Percentiles rank a stretch among this genome's conserved stretches.
Conservation (phyloP, 2,888 invertebrate genomes). For the Lithophane ornitopus region DNA sequence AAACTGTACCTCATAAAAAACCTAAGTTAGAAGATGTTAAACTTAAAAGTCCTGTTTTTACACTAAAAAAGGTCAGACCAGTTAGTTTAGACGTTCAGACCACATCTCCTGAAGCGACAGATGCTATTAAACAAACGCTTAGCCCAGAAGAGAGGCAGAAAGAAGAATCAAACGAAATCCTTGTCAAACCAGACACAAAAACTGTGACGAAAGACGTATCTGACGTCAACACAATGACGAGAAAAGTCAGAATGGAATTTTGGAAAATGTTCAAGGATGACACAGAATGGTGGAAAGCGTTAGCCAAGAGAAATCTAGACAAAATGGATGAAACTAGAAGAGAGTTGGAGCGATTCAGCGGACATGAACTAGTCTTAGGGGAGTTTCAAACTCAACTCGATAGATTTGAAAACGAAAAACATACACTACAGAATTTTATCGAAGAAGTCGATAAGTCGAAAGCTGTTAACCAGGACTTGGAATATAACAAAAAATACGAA, state of each 20-base stretch:
- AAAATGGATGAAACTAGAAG: constrained; percentile 87
- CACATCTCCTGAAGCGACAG: constrained; percentile 62
- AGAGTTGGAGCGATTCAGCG: constrained; percentile 87
- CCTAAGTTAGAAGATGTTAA: constrained; percentile 72
- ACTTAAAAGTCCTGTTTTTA: constrained; percentile 83
- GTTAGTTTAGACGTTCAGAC: constrained; percentile 74
- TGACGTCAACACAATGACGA: constrained; percentile 71
- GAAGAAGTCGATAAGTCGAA: constrained; percentile 86
- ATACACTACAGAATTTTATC: constrained; percentile 83
- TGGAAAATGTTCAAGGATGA: constrained; percentile 88
- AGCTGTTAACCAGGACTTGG: constrained; percentile 81
- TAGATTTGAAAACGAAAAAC: constrained; percentile 83
- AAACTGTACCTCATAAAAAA: constrained; percentile 69
- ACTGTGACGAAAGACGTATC: constrained; percentile 56
- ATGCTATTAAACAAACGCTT: constrained; percentile 60
- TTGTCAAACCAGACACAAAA: constrained; percentile 72
- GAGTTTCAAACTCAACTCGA: constrained; percentile 82
- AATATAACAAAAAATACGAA: constrained; percentile 87
- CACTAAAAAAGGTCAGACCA: constrained; percentile 83
- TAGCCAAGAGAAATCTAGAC: constrained; percentile 86
- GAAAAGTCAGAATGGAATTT: constrained; percentile 79
- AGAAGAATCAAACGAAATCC: constrained; percentile 74
- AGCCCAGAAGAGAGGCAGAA: constrained; percentile 78
- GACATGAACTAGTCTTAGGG: constrained; percentile 84
- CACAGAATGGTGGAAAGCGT: constrained; percentile 87